Evolutionary conservation across 2,888 invertebrate genomes (phyloP), one percentile per base, ranked within the genome.

Genomic region (Rhodophaea formosa): DNA sequence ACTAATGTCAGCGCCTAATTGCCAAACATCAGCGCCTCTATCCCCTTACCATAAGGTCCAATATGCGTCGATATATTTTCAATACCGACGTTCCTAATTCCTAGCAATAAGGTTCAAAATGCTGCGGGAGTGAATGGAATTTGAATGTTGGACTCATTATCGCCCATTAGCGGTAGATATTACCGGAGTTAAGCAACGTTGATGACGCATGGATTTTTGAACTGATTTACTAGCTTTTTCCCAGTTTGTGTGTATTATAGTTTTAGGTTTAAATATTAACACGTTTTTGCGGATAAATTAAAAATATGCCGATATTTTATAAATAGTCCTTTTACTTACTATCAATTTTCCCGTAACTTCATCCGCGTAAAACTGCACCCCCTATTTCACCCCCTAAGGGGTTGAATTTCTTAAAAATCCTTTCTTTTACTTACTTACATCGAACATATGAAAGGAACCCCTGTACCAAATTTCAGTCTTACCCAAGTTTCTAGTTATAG

Each of bases 101-200:
- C 14, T 30, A n/a, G 35, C 5, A 8, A 17, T 16, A 51, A 17
- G 17, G 51, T 51, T 51, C 51, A 35, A 16, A 39, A 16, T 17
- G 17, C 35, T 16, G 10, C 12, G 32, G 51, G 1, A 23, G 23
- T 16, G 8, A 12, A 10, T n/a, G 46, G 46, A 46, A 29, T 23
- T 51, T 51, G 16, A 35, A 35, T 17, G 35, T 46, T 46, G 16
- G 39, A n/a, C 47, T 56, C 47, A 56, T 56, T 56, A 56, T 39
- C 23, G 47, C 14, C 42, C 47, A 56, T 47, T 47, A 56, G 56
- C 42, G n/a, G 8, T 46, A 12, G 16, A 49, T 32, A 32, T 49
- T 47, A 47, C 30, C 14, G 3, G 30, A 47, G 47, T 47, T 30
- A 29, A 49, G 49, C 30, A 49, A 49, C 49, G 32, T 14, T 49